These are phyloP conservation scores for Corapipo altera DNA, from an alignment of 2,113 vertebrate species.

Conservation along the genomic window DNA sequence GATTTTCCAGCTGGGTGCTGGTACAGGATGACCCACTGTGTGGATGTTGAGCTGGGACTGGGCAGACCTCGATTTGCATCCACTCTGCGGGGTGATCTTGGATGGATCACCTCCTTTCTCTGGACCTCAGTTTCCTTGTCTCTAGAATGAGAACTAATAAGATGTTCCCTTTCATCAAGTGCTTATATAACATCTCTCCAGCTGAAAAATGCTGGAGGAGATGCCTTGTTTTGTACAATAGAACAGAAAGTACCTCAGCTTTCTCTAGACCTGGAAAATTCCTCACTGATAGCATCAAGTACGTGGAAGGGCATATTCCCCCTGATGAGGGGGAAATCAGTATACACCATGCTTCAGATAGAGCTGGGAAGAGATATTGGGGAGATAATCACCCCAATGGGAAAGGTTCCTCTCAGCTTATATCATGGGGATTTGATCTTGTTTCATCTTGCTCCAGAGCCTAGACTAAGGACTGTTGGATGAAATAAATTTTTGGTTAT, in stretches of 20 bases:
- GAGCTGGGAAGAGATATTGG: neutral
- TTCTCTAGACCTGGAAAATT: neutral
- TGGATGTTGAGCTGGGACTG: neutral
- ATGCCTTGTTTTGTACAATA: neutral
- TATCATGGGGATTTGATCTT: neutral
- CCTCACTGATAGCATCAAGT: neutral
- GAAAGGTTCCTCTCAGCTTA: neutral
- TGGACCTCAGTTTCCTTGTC: neutral
- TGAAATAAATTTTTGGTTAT: neutral
- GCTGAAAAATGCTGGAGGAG: conserved; percentile 26
- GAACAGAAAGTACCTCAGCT: neutral
- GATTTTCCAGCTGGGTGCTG: neutral
- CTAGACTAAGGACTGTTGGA: neutral
- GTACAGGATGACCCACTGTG: neutral
- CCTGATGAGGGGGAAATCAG: neutral
- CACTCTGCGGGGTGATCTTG: neutral
- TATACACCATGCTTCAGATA: neutral
- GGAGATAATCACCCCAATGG: neutral
- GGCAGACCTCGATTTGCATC: neutral
- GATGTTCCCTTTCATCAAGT: neutral
- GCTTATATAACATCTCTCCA: neutral
- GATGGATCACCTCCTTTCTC: neutral
- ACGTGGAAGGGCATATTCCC: neutral
- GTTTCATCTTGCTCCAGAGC: neutral
- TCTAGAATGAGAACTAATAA: neutral